Evolutionary conservation across 2,888 invertebrate genomes (phyloP), one percentile per base, ranked within the genome.

Genomic region (Leptura quadrifasciata): DNA sequence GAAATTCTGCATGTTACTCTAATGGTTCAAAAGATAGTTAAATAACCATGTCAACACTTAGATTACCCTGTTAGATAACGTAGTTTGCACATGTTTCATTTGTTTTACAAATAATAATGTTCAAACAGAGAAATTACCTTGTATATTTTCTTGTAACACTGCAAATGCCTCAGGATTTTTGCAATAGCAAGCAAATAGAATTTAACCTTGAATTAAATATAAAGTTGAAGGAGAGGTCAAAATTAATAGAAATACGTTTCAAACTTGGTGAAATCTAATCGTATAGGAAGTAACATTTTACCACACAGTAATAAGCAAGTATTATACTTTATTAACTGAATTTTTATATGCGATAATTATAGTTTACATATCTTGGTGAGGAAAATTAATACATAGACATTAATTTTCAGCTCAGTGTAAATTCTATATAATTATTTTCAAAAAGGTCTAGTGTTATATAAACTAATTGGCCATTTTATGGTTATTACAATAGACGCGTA

Each of bases 401-500:
- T 47, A 2, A n/a, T n/a, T 15, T 47, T 47, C n/a, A 15, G n/a
- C n/a, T 5, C n/a, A 0, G 4, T n/a, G 12, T 47, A n/a, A 47
- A 15, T 47, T 47, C 47, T n/a, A 47, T 47, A 5, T 15, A 47
- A 47, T 47, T 47, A 47, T 47, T 47, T 47, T 47, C 39, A n/a
- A n/a, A 47, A n/a, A n/a, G 17, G 47, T 12, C 39, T n/a, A n/a
- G 6, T 9, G 57, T 21, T 21, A 58, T 15, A 24, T 58, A 58
- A 24, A 12, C 27, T 58, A 58, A 27, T 58, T 24, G 58, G 27
- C 35, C 12, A 17, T 31, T 35, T 35, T 63, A 63, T 63, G 18
- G 35, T 31, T 31, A 31, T 63, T 31, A 27, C 27, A 63, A 63
- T 63, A 63, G 63, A 17, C 63, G 31, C 18, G 9, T 12, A 58